phyloP scores from a whole-genome alignment of 2,113 vertebrate genomes.

The Noctilio leporinus region DNA sequence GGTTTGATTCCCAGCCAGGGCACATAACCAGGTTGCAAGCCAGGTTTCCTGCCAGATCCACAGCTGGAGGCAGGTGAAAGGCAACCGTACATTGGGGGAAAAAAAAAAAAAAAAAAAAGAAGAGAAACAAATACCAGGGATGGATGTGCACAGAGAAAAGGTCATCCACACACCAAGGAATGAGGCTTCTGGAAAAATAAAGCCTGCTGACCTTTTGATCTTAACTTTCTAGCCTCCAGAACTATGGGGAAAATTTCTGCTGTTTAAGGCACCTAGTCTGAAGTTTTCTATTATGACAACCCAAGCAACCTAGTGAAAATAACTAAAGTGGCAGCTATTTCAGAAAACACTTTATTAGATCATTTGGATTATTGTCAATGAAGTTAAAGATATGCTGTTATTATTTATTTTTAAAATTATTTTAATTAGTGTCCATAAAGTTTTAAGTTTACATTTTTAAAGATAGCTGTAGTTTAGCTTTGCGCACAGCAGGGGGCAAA shows the following conservation, averaged over 20 bases:
- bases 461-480: not conserved
- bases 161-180: not conserved
- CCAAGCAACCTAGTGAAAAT: not conserved
- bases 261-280: not conserved
- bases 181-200: not conserved
- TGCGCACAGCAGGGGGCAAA: conserved; percentile 40
- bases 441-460: not conserved
- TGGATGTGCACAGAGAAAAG: not conserved
- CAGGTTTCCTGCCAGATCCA: too few species aligned
- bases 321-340: not conserved
- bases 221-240: not conserved
- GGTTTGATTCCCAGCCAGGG: too few species aligned
- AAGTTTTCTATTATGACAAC: not conserved
- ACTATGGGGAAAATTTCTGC: not conserved
- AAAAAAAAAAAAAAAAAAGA: too few species aligned
- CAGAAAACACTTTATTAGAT: not conserved
- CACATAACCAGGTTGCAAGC: too few species aligned
- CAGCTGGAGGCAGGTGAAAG: too few species aligned
- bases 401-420: not conserved
- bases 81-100: too few species aligned
- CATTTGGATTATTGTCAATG: not conserved
- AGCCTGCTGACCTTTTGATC: not conserved
- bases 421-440: not conserved
- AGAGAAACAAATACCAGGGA: not conserved
- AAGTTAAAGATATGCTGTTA: not conserved